Base-by-base conservation (phyloP, 2,888 invertebrate genomes). In the Reticulitermes lucifugus region DNA sequence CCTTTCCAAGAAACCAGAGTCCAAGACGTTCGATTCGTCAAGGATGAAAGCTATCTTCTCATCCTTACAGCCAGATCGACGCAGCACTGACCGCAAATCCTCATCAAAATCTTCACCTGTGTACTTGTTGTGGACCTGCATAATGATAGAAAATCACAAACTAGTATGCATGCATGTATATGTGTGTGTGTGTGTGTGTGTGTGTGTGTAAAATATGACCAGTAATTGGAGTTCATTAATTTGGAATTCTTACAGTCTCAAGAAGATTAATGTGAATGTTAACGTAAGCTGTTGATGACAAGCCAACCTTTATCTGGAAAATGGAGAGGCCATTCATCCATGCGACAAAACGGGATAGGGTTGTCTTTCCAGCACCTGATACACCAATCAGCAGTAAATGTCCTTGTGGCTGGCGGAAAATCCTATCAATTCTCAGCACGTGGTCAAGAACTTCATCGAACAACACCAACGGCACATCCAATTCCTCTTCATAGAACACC, bases 391-490 rank as follows among this genome's bases (percentile, higher is more conserved):
- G 93, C 89, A 99, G 92, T 88, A 99, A 91, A 92, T 99, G 99
- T 85, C 99, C 99, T 91, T 99, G 99, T 12, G 99, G 99, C 91
- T 99, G 99, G 84, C 99, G 94, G 95, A 99, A 99, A 90, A 99
- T 99, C 90, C 99, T 94, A 93, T 99, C 99, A 90, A 99, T 99
- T 88, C 99, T 94, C 87, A 99, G 92, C 83, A 99, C 99, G 91
- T 99, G 99, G 91, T 99, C 99, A 80, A 99, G 91, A n/a, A 99
- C 99, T 92, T 99, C 99, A 91, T 99, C 99, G 91, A 99, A 99
- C 70, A 99, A 93, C 65, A 99, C 99, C 70, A 99, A 92, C 0
- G 98, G 99, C 6, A 99, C 99, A 91, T 99, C 99, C 86, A 99
- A 91, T 90, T 99, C 99, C 92, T 99, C 99, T 91, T 99, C 99